phyloP scores from a whole-genome alignment of 2,888 invertebrate species.

The Eledone cirrhosa region DNA sequence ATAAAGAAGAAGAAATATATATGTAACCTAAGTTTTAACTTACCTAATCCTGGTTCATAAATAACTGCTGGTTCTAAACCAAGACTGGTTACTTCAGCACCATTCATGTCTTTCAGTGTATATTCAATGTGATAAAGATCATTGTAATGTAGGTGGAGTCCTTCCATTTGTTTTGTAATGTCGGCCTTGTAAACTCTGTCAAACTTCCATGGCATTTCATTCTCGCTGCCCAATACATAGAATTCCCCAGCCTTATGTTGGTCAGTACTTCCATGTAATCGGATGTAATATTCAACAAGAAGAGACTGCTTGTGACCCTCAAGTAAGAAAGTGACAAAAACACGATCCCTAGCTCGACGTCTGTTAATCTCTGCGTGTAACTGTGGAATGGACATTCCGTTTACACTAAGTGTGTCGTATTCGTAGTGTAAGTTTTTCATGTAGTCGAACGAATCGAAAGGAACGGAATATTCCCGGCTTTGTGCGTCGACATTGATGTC shows the following conservation, averaged over 20 bases:
- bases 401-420: slow-evolving; percentile 33
- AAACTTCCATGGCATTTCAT: slow-evolving; percentile 35
- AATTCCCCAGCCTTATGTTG: slow-evolving; percentile 33
- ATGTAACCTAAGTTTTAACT: not conserved
- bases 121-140: slow-evolving; percentile 34
- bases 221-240: slow-evolving; percentile 32
- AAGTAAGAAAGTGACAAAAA: slow-evolving; percentile 32
- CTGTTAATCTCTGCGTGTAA: slow-evolving; percentile 31
- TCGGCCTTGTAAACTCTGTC: slow-evolving; percentile 33
- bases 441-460: slow-evolving; percentile 34
- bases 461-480: slow-evolving; percentile 32
- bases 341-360: slow-evolving; percentile 24
- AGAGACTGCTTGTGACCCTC: slow-evolving; percentile 32
- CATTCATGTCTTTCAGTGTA: slow-evolving; percentile 32
- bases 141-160: slow-evolving; percentile 33
- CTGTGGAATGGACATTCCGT: slow-evolving; percentile 33
- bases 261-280: slow-evolving; percentile 4
- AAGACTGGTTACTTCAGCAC: slow-evolving; percentile 20
- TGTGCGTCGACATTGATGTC: slow-evolving; percentile 33
- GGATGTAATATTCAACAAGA: slow-evolving; percentile 28
- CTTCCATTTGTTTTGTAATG: slow-evolving; percentile 30
- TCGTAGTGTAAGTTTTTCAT: slow-evolving; percentile 31
- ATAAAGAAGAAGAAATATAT: too few relatives aligned
- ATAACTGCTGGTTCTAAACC: slow-evolving; percentile 34
- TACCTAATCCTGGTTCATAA: slow-evolving; percentile 34